Conservation (phyloP, 2,888 invertebrate genomes). For the Drosophila gaucha region DNA sequence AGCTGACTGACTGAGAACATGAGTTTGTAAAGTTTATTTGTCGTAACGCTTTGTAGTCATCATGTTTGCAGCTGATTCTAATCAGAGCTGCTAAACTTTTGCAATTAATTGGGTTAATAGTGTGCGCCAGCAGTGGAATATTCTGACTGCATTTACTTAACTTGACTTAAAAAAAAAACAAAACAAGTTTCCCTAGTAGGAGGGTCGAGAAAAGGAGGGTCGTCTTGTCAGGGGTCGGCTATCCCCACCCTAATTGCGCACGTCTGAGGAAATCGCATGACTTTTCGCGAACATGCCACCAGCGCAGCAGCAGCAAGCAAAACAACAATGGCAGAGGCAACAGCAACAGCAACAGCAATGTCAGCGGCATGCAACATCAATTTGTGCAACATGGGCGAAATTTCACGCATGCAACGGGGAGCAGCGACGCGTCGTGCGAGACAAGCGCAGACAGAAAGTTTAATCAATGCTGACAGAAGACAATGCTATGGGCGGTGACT, state of each 20-base stretch:
- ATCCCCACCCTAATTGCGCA: slow-evolving; percentile 54
- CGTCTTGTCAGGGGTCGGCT: slow-evolving; percentile 34
- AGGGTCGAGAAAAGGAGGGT: slow-evolving; percentile 26
- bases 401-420: slow-evolving; percentile 65
- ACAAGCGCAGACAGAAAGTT: slow-evolving; percentile 70
- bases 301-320: slow-evolving; percentile 39
- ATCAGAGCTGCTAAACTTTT: slow-evolving; percentile 63
- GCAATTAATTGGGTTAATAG: slow-evolving; percentile 61
- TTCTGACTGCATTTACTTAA: slow-evolving; percentile 16
- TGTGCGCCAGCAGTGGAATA: slow-evolving; percentile 53
- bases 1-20: neutral
- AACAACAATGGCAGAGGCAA: slow-evolving; percentile 15
- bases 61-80: slow-evolving; percentile 59
- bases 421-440: slow-evolving; percentile 36
- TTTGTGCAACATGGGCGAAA: slow-evolving; percentile 75
- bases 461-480: slow-evolving; percentile 74
- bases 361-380: slow-evolving; percentile 70
- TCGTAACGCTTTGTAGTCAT: slow-evolving; percentile 53
- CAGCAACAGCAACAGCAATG: slow-evolving; percentile 25
- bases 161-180: neutral
- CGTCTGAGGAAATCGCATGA: slow-evolving; percentile 67
- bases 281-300: slow-evolving; percentile 72
- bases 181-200: slow-evolving; percentile 21
- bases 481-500: slow-evolving; percentile 39
- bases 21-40: slow-evolving; percentile 25